Conservation (phyloP, 2,888 invertebrate species). For the Hyles lineata region DNA sequence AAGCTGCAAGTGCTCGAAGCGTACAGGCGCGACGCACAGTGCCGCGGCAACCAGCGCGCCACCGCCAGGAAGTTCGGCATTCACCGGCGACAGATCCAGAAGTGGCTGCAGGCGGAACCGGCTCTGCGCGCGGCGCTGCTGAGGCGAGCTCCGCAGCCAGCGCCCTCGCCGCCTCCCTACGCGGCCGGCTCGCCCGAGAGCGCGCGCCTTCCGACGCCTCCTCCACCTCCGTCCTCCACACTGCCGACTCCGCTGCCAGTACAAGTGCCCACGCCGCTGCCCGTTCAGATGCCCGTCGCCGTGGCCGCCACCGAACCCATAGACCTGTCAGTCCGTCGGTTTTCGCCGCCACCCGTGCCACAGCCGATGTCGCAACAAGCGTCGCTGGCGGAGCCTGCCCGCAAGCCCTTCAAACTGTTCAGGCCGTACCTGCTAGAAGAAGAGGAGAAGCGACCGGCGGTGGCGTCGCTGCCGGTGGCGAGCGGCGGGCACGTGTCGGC, state of each 20-base stretch:
- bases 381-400: slow-evolving; percentile 65
- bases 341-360: slow-evolving; percentile 69
- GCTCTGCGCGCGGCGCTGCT: slow-evolving; percentile 90
- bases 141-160: slow-evolving; percentile 77
- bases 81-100: slow-evolving; percentile 95
- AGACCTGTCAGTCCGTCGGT: slow-evolving; percentile 69
- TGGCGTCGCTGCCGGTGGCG: slow-evolving; percentile 70
- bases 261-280: slow-evolving; percentile 52
- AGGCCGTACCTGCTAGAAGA: slow-evolving; percentile 90
- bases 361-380: slow-evolving; percentile 64
- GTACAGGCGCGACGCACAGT: slow-evolving; percentile 93
- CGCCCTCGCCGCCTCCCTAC: slow-evolving; percentile 79
- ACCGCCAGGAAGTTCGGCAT: slow-evolving; percentile 96
- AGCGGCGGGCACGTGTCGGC: slow-evolving; percentile 74
- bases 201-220: slow-evolving; percentile 73
- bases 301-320: slow-evolving; percentile 66
- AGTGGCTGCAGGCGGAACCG: slow-evolving; percentile 95
- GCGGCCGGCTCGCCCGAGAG: slow-evolving; percentile 76
- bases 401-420: slow-evolving; percentile 90
- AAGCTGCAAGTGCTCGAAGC: slow-evolving; percentile 95
- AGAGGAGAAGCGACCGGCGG: slow-evolving; percentile 71
- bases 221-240: slow-evolving; percentile 53
- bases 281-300: slow-evolving; percentile 56
- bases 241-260: slow-evolving; percentile 49
- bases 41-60: slow-evolving; percentile 95